phyloP scores from a whole-genome alignment of 2,888 invertebrate genomes.

The Metacarcinus magister region DNA sequence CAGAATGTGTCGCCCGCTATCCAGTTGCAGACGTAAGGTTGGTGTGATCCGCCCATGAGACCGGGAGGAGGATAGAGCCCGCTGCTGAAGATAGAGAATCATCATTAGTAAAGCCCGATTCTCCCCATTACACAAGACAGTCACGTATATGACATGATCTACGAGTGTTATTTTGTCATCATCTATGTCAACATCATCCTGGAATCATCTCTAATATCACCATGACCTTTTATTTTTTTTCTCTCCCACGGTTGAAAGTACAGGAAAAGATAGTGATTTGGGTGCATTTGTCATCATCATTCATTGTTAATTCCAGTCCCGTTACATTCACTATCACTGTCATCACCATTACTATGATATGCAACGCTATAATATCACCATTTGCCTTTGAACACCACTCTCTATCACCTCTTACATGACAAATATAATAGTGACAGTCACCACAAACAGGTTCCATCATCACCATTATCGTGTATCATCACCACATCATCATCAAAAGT shows the following conservation, averaged over 20 bases:
- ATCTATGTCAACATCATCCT: neutral
- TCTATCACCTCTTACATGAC: neutral
- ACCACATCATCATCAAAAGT: neutral
- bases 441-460: neutral
- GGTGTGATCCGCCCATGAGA: conserved; percentile 88
- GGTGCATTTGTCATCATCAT: neutral
- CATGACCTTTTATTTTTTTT: neutral
- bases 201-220: neutral
- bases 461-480: neutral
- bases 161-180: conserved; percentile 8
- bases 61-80: conserved; percentile 84
- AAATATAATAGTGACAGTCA: neutral
- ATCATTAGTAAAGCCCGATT: conserved; percentile 4
- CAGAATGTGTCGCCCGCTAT: conserved; percentile 90
- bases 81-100: conserved; percentile 66
- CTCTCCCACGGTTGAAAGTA: neutral
- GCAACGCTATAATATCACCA: neutral
- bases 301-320: neutral
- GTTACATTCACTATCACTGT: neutral
- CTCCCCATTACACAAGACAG: neutral
- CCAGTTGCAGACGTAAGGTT: conserved; percentile 96
- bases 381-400: neutral
- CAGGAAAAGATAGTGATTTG: neutral
- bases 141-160: neutral
- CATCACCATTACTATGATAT: neutral